These are phyloP conservation scores for Brachyhypopomus occidentalis DNA, from an alignment of 2,113 vertebrate species.

Conservation along the genomic window DNA sequence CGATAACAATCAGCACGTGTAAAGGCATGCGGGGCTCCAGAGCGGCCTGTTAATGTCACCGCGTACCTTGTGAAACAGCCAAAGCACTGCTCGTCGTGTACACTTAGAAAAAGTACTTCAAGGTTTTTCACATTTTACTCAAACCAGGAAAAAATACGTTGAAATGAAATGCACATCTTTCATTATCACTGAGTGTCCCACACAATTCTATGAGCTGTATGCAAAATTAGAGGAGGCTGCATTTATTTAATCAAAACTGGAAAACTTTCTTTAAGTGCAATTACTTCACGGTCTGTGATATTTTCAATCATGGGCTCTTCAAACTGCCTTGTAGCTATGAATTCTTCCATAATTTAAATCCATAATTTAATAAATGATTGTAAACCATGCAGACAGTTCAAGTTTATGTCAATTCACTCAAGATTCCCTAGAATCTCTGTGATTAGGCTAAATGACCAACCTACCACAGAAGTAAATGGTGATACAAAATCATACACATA, in stretches of 20 bases:
- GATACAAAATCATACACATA: neutral
- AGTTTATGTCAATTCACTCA: neutral
- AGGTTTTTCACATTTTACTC: neutral
- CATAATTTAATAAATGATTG: neutral
- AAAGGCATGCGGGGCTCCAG: neutral
- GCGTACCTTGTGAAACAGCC: too few species aligned
- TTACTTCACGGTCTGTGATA: neutral
- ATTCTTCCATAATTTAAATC: neutral
- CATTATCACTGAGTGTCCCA: neutral
- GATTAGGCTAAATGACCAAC: neutral
- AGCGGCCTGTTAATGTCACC: neutral
- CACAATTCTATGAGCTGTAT: neutral
- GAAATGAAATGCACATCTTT: neutral
- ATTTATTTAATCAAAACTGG: neutral
- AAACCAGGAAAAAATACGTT: neutral
- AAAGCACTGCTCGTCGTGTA: too few species aligned
- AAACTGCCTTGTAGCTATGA: neutral
- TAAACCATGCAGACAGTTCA: neutral
- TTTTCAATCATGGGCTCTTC: slow-evolving; percentile 10
- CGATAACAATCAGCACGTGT: slow-evolving; percentile 6
- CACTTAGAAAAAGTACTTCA: neutral
- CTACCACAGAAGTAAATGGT: neutral
- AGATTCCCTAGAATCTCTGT: neutral
- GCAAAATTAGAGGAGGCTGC: neutral
- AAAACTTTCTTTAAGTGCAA: slow-evolving; percentile 27